Evolutionary conservation across 64 coral and sea anemone species (phyloP), one percentile per base, ranked within the genome.

Genomic region (Dendrophyllia cribrosa): DNA sequence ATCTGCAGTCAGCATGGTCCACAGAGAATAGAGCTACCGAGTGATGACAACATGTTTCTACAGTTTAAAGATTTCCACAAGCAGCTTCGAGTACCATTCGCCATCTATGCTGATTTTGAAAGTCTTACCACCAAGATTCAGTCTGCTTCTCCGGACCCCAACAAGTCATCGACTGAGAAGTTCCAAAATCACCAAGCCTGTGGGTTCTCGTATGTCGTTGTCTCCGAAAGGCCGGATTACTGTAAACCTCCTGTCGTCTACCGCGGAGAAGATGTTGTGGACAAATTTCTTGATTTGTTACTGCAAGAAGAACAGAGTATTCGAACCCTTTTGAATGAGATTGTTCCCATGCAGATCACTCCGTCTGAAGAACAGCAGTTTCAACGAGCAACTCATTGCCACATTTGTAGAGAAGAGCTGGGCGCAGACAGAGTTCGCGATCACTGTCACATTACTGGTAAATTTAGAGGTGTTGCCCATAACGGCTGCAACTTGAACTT

Each of bases 1-100:
- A 70, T 53, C 4, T 88, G 92, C 45, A 17, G 69, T 63, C 66
- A 72, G 16, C 55, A 86, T 66, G 81, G 90, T 8, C 74, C 80
- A 17, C 81, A 92, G 46, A 58, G 71, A 51, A 87, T 93, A 13
- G 71, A 87, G 25, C 60, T 93, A 1, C 83, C 82, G 1, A 69
- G 56, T 26, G 68, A 89, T 9, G 69, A 94, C 11, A 75, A 95
- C 46, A 15, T 51, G 17, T 22, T 71, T 48, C 71, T 95, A 2
- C 19, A 79, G 3, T 95, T 90, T 25, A 95, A 95, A 76, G 87
- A 95, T 70, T 78, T 83, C 26, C 86, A 95, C 8, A 95, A 95
- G 45, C 53, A 95, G 20, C 67, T 93, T 16, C 72, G 70, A 66
- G 81, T 87, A 1, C 82, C 91, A 25, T 88, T 79, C 79, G 19